Evolutionary conservation across 1,140 invertebrate species (phyloP).

Genomic region (Pinna nobilis): DNA sequence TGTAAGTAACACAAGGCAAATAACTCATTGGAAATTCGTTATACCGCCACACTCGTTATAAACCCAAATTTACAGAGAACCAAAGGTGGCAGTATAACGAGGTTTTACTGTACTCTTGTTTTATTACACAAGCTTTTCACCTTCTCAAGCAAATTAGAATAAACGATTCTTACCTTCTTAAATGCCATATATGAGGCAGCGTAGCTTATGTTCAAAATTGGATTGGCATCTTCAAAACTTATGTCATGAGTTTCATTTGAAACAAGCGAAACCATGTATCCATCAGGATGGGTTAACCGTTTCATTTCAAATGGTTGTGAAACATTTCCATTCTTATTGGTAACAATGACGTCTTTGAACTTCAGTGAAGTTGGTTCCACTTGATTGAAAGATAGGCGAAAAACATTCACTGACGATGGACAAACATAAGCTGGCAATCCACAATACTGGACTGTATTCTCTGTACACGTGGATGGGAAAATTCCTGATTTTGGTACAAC

Average conservation of each 20-base stretch:
- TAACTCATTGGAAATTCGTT: too few species aligned
- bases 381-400: constrained; percentile 60
- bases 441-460: background rate
- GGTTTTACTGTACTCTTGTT: too few species aligned
- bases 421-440: constrained; percentile 48
- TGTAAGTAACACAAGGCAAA: too few species aligned
- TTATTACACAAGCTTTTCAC: too few species aligned
- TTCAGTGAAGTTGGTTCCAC: constrained; percentile 44
- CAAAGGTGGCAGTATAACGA: too few species aligned
- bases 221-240: constrained; percentile 52
- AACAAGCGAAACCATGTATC: constrained; percentile 56
- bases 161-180: too few species aligned
- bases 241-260: constrained; percentile 43
- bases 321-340: constrained; percentile 47
- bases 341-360: constrained; percentile 48
- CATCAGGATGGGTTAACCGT: constrained; percentile 51
- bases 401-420: constrained; percentile 42
- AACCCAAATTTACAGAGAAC: too few species aligned
- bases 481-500: constrained; percentile 54
- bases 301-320: constrained; percentile 38
- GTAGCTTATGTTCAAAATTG: constrained; percentile 61
- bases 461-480: constrained; percentile 23
- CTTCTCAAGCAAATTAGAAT: too few species aligned
- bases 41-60: too few species aligned
- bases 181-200: too few species aligned